These are phyloP conservation scores for Setophaga kirtlandii DNA, from an alignment of 2,113 vertebrate species.

Conservation along the genomic window DNA sequence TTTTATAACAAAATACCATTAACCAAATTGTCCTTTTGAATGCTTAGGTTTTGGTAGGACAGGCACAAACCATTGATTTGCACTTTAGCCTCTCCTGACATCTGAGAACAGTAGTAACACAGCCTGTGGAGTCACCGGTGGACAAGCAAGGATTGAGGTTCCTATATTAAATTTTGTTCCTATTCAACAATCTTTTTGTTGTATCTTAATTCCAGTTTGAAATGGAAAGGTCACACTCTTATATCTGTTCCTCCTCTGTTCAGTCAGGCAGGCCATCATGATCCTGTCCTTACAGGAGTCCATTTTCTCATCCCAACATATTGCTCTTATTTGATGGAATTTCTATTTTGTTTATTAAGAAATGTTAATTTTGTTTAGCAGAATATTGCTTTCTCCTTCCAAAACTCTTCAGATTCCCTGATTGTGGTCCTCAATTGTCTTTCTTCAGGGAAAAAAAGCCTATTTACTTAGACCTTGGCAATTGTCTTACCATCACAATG, in stretches of 20 bases:
- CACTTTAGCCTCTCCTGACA: background rate
- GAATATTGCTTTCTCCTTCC: background rate
- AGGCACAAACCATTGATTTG: background rate
- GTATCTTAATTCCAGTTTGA: background rate
- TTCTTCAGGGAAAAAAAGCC: background rate
- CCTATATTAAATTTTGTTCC: background rate
- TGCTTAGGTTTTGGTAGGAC: background rate
- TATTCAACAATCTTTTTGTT: background rate
- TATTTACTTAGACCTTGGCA: background rate
- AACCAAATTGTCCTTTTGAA: background rate
- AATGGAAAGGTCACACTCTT: background rate
- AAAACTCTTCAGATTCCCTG: background rate
- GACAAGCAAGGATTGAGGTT: background rate
- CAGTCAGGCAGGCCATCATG: background rate
- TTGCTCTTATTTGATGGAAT: background rate
- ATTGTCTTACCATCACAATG: background rate
- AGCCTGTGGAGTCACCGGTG: background rate
- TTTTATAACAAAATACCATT: background rate
- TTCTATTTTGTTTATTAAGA: background rate
- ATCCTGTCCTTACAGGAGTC: background rate
- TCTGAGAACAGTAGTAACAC: background rate
- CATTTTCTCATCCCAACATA: background rate
- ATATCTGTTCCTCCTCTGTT: background rate
- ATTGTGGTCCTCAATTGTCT: background rate
- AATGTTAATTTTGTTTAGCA: background rate